These are phyloP conservation scores for Axis porcinus DNA, from an alignment of 2,113 vertebrate genomes.

Conservation along the genomic window DNA sequence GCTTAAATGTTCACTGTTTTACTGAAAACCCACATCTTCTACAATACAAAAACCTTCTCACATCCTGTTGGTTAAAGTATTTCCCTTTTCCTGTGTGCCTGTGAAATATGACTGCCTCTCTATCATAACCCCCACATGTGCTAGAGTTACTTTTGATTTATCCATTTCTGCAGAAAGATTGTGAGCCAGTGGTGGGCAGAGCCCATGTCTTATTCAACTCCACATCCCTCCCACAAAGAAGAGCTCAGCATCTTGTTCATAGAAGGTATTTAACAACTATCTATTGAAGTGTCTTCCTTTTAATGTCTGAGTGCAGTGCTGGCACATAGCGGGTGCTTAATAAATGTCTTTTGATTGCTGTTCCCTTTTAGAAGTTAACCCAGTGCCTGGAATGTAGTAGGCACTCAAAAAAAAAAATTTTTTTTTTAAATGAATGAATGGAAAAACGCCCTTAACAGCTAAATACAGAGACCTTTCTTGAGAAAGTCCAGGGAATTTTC, in stretches of 20 bases:
- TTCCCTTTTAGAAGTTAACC: neutral
- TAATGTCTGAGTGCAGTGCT: neutral
- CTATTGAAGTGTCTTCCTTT: neutral
- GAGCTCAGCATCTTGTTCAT: neutral
- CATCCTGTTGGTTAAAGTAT: neutral
- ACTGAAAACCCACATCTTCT: neutral
- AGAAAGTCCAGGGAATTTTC: conserved; percentile 9
- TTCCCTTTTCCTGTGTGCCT: neutral
- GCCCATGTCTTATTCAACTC: neutral
- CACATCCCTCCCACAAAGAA: neutral
- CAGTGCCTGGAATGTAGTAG: neutral
- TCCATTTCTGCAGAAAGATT: neutral
- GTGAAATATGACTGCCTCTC: neutral
- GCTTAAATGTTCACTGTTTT: neutral
- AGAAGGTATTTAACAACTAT: neutral
- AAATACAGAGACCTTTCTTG: neutral
- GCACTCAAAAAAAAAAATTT: neutral
- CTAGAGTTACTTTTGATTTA: neutral
- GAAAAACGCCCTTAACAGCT: neutral
- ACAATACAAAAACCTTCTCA: neutral
- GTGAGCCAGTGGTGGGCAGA: neutral
- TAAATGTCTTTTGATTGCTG: neutral
- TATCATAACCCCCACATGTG: neutral
- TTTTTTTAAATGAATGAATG: neutral
- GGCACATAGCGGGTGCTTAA: neutral